Base-by-base conservation (phyloP, 2,797 vertebrate species). In the Eospalax fontanierii region DNA sequence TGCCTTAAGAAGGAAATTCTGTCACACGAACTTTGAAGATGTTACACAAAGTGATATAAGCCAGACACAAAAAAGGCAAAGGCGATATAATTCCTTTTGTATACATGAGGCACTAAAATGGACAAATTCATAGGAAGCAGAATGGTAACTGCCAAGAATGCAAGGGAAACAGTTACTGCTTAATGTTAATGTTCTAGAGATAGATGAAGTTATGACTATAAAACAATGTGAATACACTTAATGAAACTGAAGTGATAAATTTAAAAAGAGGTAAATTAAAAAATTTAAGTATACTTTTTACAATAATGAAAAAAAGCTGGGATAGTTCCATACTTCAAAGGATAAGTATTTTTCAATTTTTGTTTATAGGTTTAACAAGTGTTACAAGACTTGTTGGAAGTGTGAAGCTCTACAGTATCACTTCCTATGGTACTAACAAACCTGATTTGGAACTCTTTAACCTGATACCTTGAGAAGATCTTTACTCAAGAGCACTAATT, bases 1-100 rank as follows among this genome's bases (percentile, higher is more conserved):
- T 75, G 24, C 40, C 61, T 76, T 89, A 76, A 93, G 84, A 93
- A 88, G 61, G 46, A 84, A 90, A 95, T 93, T 80, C 10, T 88
- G 35, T 74, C n/a, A 91, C 35, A 76, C 28, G 84, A 94, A 94
- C 28, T 43, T 75, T 89, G 54, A 91, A 87, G 46, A 68, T 19
- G 73, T 40, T 80, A 85, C 61, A 18, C 57, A 73, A 73, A 65
- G n/a, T 90, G 9, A 88, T 76, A 94, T 57, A 63, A 92, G 24
- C 50, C 83, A 61, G 30, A 38, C 19, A 7, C 43, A 88, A 70
- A 83, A 94, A 26, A 61, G 46, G 14, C 22, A 87, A 87, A 63
- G 33, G 54, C 10, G 81, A 15, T 73, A 68, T 82, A 73, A 61
- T 68, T 38, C 28, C 75, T 81, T 75, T 86, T 63, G 24, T 40